Evolutionary conservation across 2,797 vertebrate species (phyloP).

Genomic region (Argya squamiceps): DNA sequence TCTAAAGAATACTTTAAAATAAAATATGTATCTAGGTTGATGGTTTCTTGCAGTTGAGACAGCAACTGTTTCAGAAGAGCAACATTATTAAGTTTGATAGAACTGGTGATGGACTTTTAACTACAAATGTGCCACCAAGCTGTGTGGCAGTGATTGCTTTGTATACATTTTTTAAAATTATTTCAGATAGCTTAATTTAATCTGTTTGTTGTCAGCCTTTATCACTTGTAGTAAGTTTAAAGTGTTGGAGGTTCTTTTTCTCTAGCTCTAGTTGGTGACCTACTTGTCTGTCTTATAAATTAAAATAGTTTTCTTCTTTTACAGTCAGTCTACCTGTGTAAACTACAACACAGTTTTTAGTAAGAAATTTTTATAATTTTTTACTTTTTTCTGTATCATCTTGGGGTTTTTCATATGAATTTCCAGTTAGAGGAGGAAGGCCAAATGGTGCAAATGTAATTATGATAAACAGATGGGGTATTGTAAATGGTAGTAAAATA

Average conservation of each 20-base stretch:
- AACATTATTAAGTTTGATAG: not conserved
- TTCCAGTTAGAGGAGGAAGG: not conserved
- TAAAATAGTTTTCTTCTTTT: not conserved
- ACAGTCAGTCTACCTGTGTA: not conserved
- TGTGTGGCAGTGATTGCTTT: not conserved
- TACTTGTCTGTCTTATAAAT: constrained; percentile 34
- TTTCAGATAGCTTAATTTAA: constrained; percentile 13
- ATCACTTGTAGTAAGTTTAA: not conserved
- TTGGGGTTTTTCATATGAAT: not conserved
- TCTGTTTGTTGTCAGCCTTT: constrained; percentile 28
- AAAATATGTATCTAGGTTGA: constrained; percentile 70
- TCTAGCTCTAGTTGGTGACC: constrained; percentile 1
- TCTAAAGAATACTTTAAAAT: constrained; percentile 34
- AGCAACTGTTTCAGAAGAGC: constrained; percentile 4
- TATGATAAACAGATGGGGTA: not conserved
- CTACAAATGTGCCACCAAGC: constrained; percentile 16
- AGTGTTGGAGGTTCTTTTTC: not conserved
- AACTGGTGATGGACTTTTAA: constrained; percentile 49
- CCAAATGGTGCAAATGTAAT: not conserved
- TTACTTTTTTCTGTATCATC: not conserved
- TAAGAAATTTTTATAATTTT: not conserved
- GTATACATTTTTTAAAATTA: not conserved
- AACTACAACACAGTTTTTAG: not conserved
- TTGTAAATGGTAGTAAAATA: not conserved
- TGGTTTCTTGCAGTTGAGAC: not conserved